A percentile compares a stretch with the other conserved stretches of the same genome.
phyloP scores from a whole-genome alignment of 2,888 invertebrate genomes.

The Apodemia hepburni region DNA sequence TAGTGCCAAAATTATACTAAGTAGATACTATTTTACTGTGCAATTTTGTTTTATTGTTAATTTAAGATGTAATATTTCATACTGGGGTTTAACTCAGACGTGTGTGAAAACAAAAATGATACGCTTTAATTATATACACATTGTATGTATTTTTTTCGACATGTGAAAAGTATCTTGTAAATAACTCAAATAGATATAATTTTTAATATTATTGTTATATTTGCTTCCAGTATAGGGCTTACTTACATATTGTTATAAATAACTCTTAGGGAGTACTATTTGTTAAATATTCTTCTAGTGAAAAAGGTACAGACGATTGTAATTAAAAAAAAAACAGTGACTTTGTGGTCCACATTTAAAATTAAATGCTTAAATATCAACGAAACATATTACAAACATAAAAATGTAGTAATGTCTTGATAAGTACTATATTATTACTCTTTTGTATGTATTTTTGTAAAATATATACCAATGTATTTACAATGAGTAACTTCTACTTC shows the following conservation, averaged over 20 bases:
- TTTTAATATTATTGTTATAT: constrained; percentile 65
- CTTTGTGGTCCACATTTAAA: constrained; percentile 60
- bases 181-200: constrained; percentile 62
- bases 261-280: constrained; percentile 45
- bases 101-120: constrained; percentile 69
- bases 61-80: constrained; percentile 67
- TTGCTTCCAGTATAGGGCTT: constrained; percentile 73
- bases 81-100: constrained; percentile 62
- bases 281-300: constrained; percentile 41
- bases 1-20: constrained; percentile 83
- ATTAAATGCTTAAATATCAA: constrained; percentile 68
- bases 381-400: constrained; percentile 70
- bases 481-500: constrained; percentile 68
- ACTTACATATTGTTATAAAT: constrained; percentile 56
- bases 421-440: constrained; percentile 56
- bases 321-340: neutral
- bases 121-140: constrained; percentile 71
- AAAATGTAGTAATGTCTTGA: constrained; percentile 55
- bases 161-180: constrained; percentile 64
- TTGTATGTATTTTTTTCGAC: constrained; percentile 54
- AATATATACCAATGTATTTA: constrained; percentile 75
- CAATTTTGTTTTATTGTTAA: constrained; percentile 74
- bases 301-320: constrained; percentile 9
- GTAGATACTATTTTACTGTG: constrained; percentile 73
- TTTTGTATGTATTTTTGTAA: constrained; percentile 79